Base-by-base conservation (phyloP, 2,888 invertebrate species). In the Idaea straminata region DNA sequence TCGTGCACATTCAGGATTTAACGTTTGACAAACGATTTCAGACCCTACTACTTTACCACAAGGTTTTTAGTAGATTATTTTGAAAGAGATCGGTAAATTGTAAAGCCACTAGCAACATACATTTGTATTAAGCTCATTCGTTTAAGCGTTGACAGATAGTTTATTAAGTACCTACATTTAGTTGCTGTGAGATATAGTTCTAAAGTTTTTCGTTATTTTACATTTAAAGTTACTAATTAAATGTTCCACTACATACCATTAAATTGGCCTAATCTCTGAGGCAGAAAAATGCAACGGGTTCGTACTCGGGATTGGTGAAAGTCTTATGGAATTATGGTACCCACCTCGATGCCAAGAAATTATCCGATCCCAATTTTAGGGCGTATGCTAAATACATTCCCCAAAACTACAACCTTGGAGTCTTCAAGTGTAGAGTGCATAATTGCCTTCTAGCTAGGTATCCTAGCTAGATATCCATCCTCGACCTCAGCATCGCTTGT, bases 101-200 rank as follows among this genome's bases (percentile, higher is more conserved):
- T 59, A 15, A 34, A 59, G 34, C 34, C 59, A 59, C 58, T 34
- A 59, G 59, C 59, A 15, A 59, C 59, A 15, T 59, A 59, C 58
- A 59, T 59, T 59, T 59, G 34, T 59, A 25, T 59, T 59, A 59
- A 59, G 34, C 59, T 59, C 62, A 59, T 63, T 63, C 59, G 16
- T 58, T 63, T 35, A 59, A 6, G 58, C 35, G 62, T 57, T 62
- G 62, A 58, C 62, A 35, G 35, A 62, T 62, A 62, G 58, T 62
- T 62, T n/a, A 62, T 62, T 62, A 62, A 35, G 58, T 35, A 25
- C 34, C 34, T 15, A 16, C 25, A 57, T 57, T 61, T 61, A 58
- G 4, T 58, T 15, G 6, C 5, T 58, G 58, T 47, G 47, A 47
- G 13, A 47, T 6, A 7, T 4, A 10, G 47, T 47, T 10, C 10